These are phyloP conservation scores for Luperina testacea DNA, from an alignment of 2,888 invertebrate species.

Conservation along the genomic window DNA sequence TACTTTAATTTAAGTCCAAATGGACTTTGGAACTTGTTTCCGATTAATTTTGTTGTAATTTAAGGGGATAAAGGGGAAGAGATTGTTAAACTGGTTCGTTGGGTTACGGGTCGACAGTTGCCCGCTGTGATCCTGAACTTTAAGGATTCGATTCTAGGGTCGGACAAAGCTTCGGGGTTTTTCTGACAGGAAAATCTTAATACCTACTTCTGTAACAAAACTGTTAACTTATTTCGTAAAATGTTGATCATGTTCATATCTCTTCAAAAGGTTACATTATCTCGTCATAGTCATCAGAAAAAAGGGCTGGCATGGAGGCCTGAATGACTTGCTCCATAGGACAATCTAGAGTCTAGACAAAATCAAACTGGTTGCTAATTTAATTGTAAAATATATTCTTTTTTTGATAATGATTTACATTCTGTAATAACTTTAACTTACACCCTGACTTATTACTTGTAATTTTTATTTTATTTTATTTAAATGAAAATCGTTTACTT, in stretches of 20 bases:
- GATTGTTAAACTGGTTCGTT: not conserved
- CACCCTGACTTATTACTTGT: no score
- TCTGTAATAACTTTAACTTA: no score
- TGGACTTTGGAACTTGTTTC: slow-evolving; percentile 22
- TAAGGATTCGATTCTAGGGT: not conserved
- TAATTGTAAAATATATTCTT: no score
- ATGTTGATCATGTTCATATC: not conserved
- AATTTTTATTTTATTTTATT: no score
- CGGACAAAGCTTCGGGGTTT: not conserved
- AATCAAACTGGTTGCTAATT: no score
- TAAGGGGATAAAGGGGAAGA: not conserved
- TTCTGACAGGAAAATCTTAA: not conserved
- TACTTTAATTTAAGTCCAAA: slow-evolving; percentile 30
- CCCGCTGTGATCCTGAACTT: not conserved
- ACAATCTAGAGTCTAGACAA: no score
- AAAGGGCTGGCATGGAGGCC: no score
- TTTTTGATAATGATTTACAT: no score
- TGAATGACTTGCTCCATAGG: no score
- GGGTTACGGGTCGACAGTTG: not conserved
- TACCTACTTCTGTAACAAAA: not conserved
- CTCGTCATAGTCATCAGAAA: not conserved
- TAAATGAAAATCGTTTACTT: no score
- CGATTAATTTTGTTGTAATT: slow-evolving; percentile 28
- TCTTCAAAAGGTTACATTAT: not conserved
- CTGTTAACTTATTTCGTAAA: not conserved